Percentiles rank a stretch among this genome's conserved stretches.
Evolutionary conservation across 35 echinoderm and acorn worm species (phyloP).

Genomic region (Ophioderma brevispina): DNA sequence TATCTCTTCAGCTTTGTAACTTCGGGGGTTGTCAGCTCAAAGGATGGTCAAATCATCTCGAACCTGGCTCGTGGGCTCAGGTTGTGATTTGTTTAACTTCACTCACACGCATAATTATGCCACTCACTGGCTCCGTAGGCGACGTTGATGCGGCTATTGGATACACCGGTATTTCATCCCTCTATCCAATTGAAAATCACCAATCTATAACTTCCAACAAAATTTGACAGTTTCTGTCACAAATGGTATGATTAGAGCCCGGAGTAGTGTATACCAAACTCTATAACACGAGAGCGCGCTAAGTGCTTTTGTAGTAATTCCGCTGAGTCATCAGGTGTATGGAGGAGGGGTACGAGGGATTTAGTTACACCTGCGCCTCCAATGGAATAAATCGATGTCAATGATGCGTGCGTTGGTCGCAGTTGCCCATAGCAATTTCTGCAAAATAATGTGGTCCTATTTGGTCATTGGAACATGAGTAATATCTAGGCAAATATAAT

Average conservation of each 20-base stretch:
- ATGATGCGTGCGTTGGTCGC: background rate
- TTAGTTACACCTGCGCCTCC: background rate
- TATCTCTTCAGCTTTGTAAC: background rate
- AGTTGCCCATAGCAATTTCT: background rate
- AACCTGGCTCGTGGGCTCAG: background rate
- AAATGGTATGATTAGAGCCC: background rate
- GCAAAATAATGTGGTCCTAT: background rate
- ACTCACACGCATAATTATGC: background rate
- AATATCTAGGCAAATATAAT: constrained; percentile 5
- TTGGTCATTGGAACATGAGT: background rate
- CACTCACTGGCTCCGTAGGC: background rate
- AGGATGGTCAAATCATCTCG: background rate
- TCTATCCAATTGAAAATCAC: background rate
- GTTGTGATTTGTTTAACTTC: constrained; percentile 5
- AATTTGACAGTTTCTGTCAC: background rate
- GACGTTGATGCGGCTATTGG: background rate
- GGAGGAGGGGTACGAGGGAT: background rate
- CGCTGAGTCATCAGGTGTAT: background rate
- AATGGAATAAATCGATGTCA: constrained; percentile 8
- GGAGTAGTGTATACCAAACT: background rate
- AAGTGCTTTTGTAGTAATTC: background rate
- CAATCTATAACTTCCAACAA: background rate
- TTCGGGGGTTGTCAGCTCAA: background rate
- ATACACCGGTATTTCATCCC: background rate
- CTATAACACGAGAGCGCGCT: background rate